These are phyloP conservation scores for Athrips mouffetella DNA, from an alignment of 2,888 invertebrate genomes.

Conservation along the genomic window DNA sequence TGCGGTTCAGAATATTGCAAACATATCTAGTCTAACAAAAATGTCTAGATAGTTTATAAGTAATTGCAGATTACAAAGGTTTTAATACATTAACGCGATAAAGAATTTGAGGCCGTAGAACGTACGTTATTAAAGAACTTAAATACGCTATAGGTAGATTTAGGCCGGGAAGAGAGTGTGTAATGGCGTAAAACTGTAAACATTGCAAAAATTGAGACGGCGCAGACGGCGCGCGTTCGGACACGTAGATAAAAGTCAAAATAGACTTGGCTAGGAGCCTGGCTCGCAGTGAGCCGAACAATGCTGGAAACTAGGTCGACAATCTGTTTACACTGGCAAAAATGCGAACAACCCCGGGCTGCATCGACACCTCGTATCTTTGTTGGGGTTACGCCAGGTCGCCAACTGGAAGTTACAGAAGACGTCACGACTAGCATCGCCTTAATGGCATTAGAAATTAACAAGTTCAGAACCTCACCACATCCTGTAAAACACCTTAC, in stretches of 20 bases:
- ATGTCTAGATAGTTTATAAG: no score
- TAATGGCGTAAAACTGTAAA: slow-evolving; percentile 38
- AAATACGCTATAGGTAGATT: not conserved
- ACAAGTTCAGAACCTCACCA: no score
- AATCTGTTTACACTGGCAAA: slow-evolving; percentile 67
- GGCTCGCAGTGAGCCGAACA: slow-evolving; percentile 54
- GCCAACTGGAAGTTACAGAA: not conserved
- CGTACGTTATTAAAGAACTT: not conserved
- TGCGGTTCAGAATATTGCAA: no score
- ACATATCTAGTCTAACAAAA: no score
- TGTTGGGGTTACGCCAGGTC: slow-evolving; percentile 5
- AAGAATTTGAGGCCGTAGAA: no score
- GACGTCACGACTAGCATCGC: not conserved
- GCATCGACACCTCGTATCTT: slow-evolving; percentile 20
- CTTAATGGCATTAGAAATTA: no score
- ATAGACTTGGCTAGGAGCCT: slow-evolving; percentile 74
- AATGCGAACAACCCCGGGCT: slow-evolving; percentile 45
- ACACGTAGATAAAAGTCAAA: slow-evolving; percentile 67
- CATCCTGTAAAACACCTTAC: not conserved
- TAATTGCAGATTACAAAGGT: no score
- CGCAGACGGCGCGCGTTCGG: slow-evolving; percentile 50
- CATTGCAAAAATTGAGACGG: slow-evolving; percentile 61
- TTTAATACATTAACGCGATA: not conserved
- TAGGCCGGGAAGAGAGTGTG: not conserved
- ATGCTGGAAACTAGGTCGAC: slow-evolving; percentile 72